Conservation (phyloP, 2,797 vertebrate genomes). For the Hipposideros larvatus region DNA sequence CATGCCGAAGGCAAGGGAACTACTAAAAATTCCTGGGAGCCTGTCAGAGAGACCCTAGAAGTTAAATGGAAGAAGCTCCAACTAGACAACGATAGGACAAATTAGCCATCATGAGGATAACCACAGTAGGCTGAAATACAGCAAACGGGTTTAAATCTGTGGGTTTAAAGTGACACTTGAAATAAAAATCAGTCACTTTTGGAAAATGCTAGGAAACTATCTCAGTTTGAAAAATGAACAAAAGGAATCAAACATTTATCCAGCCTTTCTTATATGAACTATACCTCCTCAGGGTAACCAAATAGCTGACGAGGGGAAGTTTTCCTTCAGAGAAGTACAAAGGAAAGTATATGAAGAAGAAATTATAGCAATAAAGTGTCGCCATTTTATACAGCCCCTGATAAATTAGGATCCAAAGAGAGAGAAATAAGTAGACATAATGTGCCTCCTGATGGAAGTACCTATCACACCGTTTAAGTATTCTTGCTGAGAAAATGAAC, state of each 20-base stretch:
- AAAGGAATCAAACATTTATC: conserved; percentile 22
- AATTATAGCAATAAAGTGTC: conserved; percentile 13
- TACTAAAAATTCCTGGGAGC: conserved; percentile 42
- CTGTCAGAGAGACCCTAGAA: neutral
- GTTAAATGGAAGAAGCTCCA: conserved; percentile 15
- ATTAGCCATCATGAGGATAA: conserved; percentile 22
- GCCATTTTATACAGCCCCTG: conserved; percentile 5
- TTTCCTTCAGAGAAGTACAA: conserved; percentile 2
- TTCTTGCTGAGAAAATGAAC: conserved; percentile 56
- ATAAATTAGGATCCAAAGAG: conserved; percentile 40
- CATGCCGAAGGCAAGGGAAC: neutral
- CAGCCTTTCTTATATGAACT: conserved; percentile 9
- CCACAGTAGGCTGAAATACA: neutral
- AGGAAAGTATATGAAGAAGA: neutral
- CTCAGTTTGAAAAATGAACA: conserved; percentile 44
- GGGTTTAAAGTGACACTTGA: conserved; percentile 19
- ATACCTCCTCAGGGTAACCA: conserved; percentile 12
- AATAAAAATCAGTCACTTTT: neutral
- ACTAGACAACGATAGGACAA: conserved; percentile 36
- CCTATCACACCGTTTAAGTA: conserved; percentile 22
- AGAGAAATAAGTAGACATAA: conserved; percentile 24
- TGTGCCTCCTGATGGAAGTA: conserved; percentile 12
- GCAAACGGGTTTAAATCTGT: conserved; percentile 21
- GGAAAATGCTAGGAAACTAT: conserved; percentile 23
- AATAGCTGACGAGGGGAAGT: neutral